Percentiles rank a stretch among this genome's conserved stretches.
Conservation (phyloP, 2,113 vertebrate genomes). For the Peromyscus polionotus region DNA sequence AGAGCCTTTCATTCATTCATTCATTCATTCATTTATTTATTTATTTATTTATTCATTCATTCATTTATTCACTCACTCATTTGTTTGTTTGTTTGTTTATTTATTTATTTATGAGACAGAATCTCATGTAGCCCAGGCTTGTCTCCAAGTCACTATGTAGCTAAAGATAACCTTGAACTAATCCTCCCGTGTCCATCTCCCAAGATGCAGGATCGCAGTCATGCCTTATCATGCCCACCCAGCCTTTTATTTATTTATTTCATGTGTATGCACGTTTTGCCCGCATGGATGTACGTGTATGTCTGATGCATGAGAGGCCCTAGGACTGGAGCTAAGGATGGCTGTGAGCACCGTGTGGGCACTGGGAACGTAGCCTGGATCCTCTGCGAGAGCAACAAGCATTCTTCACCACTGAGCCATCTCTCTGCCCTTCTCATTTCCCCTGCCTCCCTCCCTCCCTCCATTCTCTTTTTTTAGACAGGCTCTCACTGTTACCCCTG, state of each 20-base stretch:
- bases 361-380: neutral
- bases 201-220: neutral
- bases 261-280: too few relatives aligned
- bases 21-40: too few relatives aligned
- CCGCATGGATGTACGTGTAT: neutral
- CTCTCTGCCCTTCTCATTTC: neutral
- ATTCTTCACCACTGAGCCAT: neutral
- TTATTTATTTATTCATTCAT: too few relatives aligned
- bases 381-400: neutral
- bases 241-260: neutral
- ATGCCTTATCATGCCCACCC: neutral
- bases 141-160: neutral
- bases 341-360: neutral
- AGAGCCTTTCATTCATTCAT: neutral
- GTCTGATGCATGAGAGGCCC: too few relatives aligned
- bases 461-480: neutral
- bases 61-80: too few relatives aligned
- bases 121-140: neutral
- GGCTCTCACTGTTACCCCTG: neutral
- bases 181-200: neutral
- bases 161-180: neutral
- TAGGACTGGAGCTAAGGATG: neutral
- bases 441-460: too few relatives aligned
- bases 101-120: neutral
- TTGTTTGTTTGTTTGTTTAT: too few relatives aligned